Evolutionary conservation across 2,113 vertebrate genomes (phyloP), one percentile per base, ranked within the genome.

Genomic region (Pristiophorus japonicus): DNA sequence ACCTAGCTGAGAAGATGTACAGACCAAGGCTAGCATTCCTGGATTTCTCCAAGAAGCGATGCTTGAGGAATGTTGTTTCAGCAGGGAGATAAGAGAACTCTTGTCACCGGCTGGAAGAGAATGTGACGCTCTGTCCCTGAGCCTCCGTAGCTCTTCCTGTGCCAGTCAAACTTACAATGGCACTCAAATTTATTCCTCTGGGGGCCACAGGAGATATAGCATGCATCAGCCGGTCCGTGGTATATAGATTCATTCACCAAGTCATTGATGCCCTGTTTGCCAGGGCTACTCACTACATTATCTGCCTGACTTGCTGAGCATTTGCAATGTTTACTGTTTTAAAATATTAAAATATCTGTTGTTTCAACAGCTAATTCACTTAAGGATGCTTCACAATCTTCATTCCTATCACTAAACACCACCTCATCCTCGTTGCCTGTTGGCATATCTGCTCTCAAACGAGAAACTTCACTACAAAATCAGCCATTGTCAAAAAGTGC

Each of bases 291-390:
- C 18, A 62, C 18, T 63, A 18, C 62, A 38, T 63, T 42, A 38
- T 63, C 59, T 63, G 59, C 34, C n/a, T 92, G 34, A 65, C n/a
- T 7, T 38, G 59, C 88, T 38, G 16, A 63, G 18, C 59, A 6
- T 91, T 38, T 18, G 38, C 75, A 16, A 4, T 42, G 78, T 22
- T 16, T 42, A 20, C 78, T 42, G 78, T 81, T 81, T 73, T 94
- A 70, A 94, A 51, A 42, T 34, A 67, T 65, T 45, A 94, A 94
- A 67, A 45, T 94, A 27, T 94, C 63, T 67, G 38, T 94, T 94
- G 65, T 66, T 94, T 67, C 96, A 96, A 45, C 96, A 99, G 99
- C 98, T 96, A 98, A 98, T 96, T 98, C 98, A 1, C 97, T 98
- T 91, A 98, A 98, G 96, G 99, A 99, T 4, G 73, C 96, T 95